Percentiles rank a stretch among this genome's conserved stretches.
phyloP scores from a whole-genome alignment of 2,797 vertebrate genomes.

The Poeciliopsis presidionis region DNA sequence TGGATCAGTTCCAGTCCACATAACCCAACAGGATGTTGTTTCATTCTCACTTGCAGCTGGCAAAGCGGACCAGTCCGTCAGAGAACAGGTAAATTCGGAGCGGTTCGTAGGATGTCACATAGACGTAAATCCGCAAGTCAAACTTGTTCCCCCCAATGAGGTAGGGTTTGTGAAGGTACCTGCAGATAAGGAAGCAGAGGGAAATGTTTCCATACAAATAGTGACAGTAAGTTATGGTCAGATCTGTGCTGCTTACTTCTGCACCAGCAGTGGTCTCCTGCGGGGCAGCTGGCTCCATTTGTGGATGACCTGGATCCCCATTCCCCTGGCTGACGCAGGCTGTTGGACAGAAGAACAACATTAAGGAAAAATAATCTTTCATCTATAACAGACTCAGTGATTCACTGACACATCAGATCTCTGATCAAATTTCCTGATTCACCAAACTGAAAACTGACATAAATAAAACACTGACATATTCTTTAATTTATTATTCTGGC shows the following conservation, averaged over 20 bases:
- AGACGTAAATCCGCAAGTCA: constrained; percentile 96
- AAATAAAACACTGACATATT: too few species aligned
- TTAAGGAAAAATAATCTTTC: neutral
- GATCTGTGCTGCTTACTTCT: constrained; percentile 69
- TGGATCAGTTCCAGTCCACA: neutral
- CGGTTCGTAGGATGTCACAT: constrained; percentile 93
- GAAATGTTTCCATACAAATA: neutral
- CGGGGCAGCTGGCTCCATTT: constrained; percentile 98
- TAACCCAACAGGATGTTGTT: neutral
- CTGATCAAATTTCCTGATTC: neutral
- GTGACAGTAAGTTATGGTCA: neutral
- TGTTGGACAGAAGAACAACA: constrained; percentile 48
- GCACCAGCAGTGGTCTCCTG: constrained; percentile 92
- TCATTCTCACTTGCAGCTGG: constrained; percentile 95
- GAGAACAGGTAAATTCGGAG: constrained; percentile 94
- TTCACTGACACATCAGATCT: neutral
- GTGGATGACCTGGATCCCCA: constrained; percentile 97
- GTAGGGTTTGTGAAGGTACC: constrained; percentile 97
- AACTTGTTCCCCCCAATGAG: constrained; percentile 98
- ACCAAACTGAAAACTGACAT: neutral
- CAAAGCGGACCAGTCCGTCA: constrained; percentile 96
- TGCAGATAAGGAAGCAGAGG: constrained; percentile 48
- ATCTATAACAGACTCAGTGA: neutral
- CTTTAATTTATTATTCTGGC: too few species aligned
- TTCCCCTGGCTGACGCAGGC: constrained; percentile 96